Conservation (phyloP, 1,140 invertebrate genomes). For the Drosophila micromelanica region DNA sequence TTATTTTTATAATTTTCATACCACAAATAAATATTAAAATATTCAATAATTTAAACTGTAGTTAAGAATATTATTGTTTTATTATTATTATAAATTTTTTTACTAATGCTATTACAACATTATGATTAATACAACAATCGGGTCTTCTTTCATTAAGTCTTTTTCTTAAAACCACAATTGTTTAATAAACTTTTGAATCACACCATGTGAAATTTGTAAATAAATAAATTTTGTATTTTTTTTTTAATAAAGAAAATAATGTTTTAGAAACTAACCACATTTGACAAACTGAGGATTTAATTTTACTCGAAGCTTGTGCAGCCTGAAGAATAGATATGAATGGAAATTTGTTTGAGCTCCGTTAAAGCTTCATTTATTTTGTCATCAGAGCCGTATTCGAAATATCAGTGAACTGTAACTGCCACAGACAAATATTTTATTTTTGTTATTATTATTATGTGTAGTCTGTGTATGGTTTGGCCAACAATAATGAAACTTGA, state of each 20-base stretch:
- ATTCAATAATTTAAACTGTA: too few species aligned
- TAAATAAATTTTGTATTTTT: background rate
- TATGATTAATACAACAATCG: too few species aligned
- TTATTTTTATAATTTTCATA: too few species aligned
- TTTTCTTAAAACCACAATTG: too few species aligned
- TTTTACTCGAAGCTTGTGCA: background rate
- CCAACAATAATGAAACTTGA: conserved; percentile 31
- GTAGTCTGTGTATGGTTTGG: conserved; percentile 16
- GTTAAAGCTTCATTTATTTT: conserved; percentile 22
- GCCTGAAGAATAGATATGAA: background rate
- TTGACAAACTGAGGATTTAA: background rate
- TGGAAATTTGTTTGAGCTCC: background rate
- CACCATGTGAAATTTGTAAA: background rate
- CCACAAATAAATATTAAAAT: too few species aligned
- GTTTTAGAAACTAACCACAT: too few species aligned
- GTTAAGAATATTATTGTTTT: too few species aligned
- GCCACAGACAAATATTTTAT: conserved; percentile 38
- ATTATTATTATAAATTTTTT: too few species aligned
- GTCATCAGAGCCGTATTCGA: conserved; percentile 14
- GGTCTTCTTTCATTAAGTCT: too few species aligned
- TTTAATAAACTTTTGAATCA: too few species aligned
- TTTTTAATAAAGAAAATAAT: background rate
- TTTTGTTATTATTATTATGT: conserved; percentile 8
- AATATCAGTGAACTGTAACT: conserved; percentile 14
- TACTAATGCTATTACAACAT: too few species aligned